Evolutionary conservation across 2,888 invertebrate species (phyloP).

Genomic region (Minunthozetes semirufus): DNA sequence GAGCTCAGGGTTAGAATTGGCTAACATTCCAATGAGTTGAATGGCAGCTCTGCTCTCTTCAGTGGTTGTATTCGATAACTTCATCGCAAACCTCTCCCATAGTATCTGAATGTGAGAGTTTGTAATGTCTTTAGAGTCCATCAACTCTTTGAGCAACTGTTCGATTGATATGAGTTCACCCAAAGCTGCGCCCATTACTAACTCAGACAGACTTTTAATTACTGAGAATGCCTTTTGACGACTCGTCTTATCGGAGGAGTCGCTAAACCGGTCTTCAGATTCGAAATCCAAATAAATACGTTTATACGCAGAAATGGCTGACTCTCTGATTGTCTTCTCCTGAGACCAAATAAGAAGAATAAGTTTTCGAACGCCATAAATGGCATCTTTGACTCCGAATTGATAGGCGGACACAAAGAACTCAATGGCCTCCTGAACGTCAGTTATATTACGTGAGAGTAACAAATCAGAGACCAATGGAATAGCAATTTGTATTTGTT

Average conservation of each 20-base stretch:
- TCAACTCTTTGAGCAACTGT: conserved; percentile 58
- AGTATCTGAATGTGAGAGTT: conserved; percentile 58
- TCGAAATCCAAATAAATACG: conserved; percentile 55
- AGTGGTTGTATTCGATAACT: conserved; percentile 62
- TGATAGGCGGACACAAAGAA: conserved; percentile 47
- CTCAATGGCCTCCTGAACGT: conserved; percentile 79
- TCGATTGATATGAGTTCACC: conserved; percentile 60
- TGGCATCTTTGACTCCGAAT: conserved; percentile 39
- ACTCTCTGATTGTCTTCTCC: conserved; percentile 63
- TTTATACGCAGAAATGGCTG: conserved; percentile 69
- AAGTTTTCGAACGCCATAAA: conserved; percentile 55
- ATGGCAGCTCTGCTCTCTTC: conserved; percentile 67
- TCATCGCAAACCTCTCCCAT: conserved; percentile 71
- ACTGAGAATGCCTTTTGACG: conserved; percentile 52
- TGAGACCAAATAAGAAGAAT: conserved; percentile 68
- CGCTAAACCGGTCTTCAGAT: not conserved
- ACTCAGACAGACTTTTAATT: conserved; percentile 57
- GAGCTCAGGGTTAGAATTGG: conserved; percentile 51
- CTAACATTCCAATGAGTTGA: conserved; percentile 69
- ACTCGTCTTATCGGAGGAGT: conserved; percentile 16
- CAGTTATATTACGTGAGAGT: conserved; percentile 56
- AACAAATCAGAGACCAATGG: conserved; percentile 66
- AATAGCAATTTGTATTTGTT: conserved; percentile 54
- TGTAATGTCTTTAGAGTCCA: conserved; percentile 55
- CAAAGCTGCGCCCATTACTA: conserved; percentile 55